phyloP scores from a whole-genome alignment of 2,797 vertebrate species.

The Oreonectes daqikongensis region DNA sequence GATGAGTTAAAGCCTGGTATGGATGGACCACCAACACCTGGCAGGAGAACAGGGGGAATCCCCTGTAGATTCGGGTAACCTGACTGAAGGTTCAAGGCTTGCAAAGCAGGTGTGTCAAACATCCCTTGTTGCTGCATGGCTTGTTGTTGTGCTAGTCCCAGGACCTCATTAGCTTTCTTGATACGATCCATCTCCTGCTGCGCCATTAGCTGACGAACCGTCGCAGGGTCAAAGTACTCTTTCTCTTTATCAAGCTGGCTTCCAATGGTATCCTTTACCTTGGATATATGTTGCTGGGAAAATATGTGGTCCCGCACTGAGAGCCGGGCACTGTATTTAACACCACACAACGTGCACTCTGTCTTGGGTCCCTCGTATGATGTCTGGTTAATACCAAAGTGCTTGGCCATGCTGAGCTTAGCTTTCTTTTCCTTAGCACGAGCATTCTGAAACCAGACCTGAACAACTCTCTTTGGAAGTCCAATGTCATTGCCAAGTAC shows the following conservation, averaged over 20 bases:
- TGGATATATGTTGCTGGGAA: constrained; percentile 98
- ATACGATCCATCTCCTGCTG: constrained; percentile 99
- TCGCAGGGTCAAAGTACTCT: constrained; percentile 99
- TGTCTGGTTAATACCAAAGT: constrained; percentile 99
- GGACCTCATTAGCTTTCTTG: constrained; percentile 98
- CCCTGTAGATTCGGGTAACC: constrained; percentile 95
- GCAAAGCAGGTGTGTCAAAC: constrained; percentile 93
- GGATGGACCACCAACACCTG: constrained; percentile 96
- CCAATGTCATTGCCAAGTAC: constrained; percentile 99
- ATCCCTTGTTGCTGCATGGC: constrained; percentile 92
- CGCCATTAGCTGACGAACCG: constrained; percentile 98
- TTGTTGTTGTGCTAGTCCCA: constrained; percentile 93
- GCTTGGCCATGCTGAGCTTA: constrained; percentile 99
- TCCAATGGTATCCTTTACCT: constrained; percentile 99
- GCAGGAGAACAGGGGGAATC: constrained; percentile 95
- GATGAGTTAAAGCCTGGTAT: constrained; percentile 97
- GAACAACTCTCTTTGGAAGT: constrained; percentile 99
- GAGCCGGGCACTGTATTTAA: constrained; percentile 98
- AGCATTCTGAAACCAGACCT: constrained; percentile 99
- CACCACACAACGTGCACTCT: constrained; percentile 98
- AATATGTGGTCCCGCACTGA: constrained; percentile 99
- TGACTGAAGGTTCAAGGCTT: constrained; percentile 95
- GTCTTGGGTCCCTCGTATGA: constrained; percentile 98
- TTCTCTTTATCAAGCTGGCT: constrained; percentile 99
- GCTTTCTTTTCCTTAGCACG: constrained; percentile 99